Evolutionary conservation across 2,797 vertebrate genomes (phyloP).

Genomic region (Limnodromus scolopaceus): DNA sequence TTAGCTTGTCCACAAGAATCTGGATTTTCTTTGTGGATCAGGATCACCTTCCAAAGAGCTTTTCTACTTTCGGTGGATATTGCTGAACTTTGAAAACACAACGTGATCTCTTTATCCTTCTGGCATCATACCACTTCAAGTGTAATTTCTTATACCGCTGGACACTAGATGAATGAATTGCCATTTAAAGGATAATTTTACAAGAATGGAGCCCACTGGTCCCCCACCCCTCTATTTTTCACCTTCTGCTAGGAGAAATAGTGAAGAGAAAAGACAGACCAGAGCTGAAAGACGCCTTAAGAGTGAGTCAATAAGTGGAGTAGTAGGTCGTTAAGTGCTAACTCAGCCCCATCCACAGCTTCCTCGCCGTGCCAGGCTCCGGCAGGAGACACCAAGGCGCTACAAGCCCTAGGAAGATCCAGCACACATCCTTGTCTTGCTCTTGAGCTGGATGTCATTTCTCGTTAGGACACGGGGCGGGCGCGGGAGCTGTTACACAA

Average conservation of each 20-base stretch:
- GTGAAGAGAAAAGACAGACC: rapidly evolving
- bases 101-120: not conserved
- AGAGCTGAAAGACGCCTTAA: not conserved
- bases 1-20: not conserved
- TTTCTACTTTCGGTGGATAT: not conserved
- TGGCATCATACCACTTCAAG: not conserved
- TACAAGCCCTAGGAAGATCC: not conserved
- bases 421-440: not conserved
- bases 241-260: not conserved
- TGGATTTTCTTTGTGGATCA: not conserved
- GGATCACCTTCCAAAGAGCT: not conserved
- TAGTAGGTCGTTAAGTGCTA: not conserved
- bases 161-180: not conserved
- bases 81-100: not conserved
- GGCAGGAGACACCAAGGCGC: not conserved
- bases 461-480: not conserved
- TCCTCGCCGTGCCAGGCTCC: rapidly evolving
- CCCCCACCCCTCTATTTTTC: not conserved
- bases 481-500: not conserved
- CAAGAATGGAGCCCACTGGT: not conserved
- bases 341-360: not conserved
- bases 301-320: not conserved
- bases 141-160: not conserved
- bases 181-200: not conserved
- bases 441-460: not conserved